Conservation (phyloP, 2,113 vertebrate species). For the Fregata magnificens region DNA sequence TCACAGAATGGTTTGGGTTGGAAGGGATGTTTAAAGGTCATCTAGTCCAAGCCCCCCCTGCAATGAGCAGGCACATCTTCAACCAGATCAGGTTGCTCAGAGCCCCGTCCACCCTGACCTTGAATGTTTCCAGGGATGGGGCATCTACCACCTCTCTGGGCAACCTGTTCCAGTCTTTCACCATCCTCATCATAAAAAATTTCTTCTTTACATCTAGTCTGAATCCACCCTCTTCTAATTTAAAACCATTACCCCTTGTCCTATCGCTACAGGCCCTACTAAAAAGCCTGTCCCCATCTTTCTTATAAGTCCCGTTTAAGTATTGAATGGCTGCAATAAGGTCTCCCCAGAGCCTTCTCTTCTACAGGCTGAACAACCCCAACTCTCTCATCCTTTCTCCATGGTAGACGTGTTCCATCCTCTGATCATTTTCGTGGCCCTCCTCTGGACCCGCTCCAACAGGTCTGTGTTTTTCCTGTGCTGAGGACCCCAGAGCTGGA, state of each 20-base stretch:
- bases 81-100: neutral
- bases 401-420: neutral
- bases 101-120: neutral
- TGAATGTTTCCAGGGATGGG: neutral
- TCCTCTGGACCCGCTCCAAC: neutral
- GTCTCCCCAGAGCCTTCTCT: neutral
- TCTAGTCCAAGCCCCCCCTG: neutral
- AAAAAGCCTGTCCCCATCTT: neutral
- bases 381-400: neutral
- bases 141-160: neutral
- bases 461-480: rapidly evolving
- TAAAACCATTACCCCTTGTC: neutral
- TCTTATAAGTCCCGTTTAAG: neutral
- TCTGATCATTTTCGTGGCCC: neutral
- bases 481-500: neutral
- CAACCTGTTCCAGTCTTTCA: neutral
- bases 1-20: neutral
- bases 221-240: neutral
- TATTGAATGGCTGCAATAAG: neutral
- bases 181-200: neutral
- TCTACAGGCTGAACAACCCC: neutral
- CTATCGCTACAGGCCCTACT: neutral
- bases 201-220: neutral
- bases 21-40: neutral
- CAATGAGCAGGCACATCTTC: neutral